Conservation (phyloP, 1,140 invertebrate genomes). For the Adelges cooleyi region DNA sequence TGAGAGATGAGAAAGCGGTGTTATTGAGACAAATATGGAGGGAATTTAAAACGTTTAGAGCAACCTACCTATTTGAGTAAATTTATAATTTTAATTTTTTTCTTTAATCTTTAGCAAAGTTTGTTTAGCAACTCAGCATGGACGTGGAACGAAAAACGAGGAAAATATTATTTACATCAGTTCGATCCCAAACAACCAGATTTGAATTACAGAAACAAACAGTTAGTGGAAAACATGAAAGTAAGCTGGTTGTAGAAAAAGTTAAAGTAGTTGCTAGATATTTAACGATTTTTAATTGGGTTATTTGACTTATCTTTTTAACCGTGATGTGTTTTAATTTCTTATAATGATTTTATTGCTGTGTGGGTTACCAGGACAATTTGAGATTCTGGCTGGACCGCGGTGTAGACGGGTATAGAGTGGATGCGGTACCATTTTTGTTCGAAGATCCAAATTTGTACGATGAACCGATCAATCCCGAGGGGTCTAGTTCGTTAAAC, state of each 20-base stretch:
- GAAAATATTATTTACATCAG: conserved; percentile 63
- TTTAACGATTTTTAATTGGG: no score
- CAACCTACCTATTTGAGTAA: neutral
- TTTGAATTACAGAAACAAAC: conserved; percentile 60
- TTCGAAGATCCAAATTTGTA: conserved; percentile 39
- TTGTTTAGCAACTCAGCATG: conserved; percentile 44
- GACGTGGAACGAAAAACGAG: conserved; percentile 50
- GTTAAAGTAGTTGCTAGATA: no score
- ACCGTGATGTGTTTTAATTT: no score
- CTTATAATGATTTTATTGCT: no score
- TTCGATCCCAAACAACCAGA: conserved; percentile 60
- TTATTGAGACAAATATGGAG: neutral
- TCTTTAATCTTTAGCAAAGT: neutral
- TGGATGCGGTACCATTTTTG: conserved; percentile 47
- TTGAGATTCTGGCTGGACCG: conserved; percentile 50
- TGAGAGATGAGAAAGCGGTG: neutral
- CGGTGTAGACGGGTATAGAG: conserved; percentile 57
- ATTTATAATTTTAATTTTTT: neutral
- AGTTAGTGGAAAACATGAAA: no score
- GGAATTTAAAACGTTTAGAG: neutral
- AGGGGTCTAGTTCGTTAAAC: neutral
- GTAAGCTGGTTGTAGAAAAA: no score
- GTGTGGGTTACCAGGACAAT: conserved; percentile 39
- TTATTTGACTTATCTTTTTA: no score
- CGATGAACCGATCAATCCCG: conserved; percentile 35